Evolutionary conservation across 2,888 invertebrate genomes (phyloP), one percentile per base, ranked within the genome.

Genomic region (Drosophila nr. medialis): DNA sequence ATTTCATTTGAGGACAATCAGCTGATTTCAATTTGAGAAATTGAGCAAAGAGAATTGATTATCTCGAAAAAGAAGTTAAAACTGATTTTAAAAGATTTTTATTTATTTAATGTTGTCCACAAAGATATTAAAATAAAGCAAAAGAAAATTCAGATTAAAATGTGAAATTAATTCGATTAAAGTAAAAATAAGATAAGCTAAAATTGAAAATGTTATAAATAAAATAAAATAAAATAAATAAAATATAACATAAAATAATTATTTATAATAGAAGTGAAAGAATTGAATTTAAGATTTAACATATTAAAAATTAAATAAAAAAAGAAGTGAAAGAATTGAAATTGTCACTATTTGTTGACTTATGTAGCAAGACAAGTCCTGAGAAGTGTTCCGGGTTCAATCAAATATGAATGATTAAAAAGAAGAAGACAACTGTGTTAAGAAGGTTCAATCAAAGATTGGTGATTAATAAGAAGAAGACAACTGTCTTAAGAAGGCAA

Each of bases 1-100:
- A 54, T 54, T 42, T 65, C 24, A 51, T 49, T 53, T 60, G 48
- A 34, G 5, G 18, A 21, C 21, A 53, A 62, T 58, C 56, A 48
- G 51, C 40, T 59, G 59, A 27, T 54, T 49, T 49, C 0, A 4
- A 36, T 36, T 11, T 27, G 18, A 18, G 29, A n/a, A 5, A 30
- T n/a, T 30, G 18, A 1, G 45, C 45, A 45, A 24, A 15, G 4
- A 18, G 36, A 18, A 38, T 38, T 18, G 18, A 18, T 38, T 38
- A 21, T 5, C 7, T 34, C 3, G 15, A 51, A 32, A 51, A 3
- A 7, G 0, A 13, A n/a, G 0, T 2, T 27, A 3, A 24, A 27
- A 55, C 0, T 55, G 15, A 29, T 15, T 55, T 8, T 0, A n/a
- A 55, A 0, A 29, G 15, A 34, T 34, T 34, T 34, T 6, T 15